phyloP scores from a whole-genome alignment of 2,113 vertebrate genomes.

The Ptychochromis oligacanthus region DNA sequence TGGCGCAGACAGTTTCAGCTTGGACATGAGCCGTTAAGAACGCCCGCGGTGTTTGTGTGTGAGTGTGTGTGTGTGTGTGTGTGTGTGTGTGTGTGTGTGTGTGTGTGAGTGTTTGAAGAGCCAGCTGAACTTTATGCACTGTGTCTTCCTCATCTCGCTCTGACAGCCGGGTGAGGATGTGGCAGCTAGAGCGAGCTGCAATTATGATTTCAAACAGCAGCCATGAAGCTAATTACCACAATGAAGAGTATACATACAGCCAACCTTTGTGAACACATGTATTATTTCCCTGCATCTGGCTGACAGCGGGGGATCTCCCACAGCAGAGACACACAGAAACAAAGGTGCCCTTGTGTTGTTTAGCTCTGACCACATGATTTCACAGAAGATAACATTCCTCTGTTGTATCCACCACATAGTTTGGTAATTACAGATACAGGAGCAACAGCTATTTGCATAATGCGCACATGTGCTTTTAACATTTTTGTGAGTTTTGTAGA shows the following conservation, averaged over 20 bases:
- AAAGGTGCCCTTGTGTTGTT: conserved; percentile 66
- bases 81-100: conserved; percentile 26
- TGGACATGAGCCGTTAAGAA: conserved; percentile 1
- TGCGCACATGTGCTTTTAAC: neutral
- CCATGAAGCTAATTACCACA: neutral
- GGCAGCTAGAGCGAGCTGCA: conserved; percentile 10
- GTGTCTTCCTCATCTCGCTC: conserved; percentile 1
- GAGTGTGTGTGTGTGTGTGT: conserved; percentile 37
- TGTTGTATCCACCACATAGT: conserved; percentile 44
- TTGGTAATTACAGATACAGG: conserved; percentile 41
- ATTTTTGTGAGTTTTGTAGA: neutral
- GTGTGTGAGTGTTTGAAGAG: conserved; percentile 45
- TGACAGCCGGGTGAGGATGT: conserved; percentile 37
- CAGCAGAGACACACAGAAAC: conserved; percentile 39
- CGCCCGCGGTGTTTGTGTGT: conserved; percentile 15
- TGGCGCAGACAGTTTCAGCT: conserved; percentile 9
- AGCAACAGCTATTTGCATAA: conserved; percentile 37
- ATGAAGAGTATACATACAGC: neutral
- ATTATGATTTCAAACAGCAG: conserved; percentile 22
- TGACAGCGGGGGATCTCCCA: conserved; percentile 63
- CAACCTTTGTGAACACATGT: neutral
- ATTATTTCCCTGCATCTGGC: conserved; percentile 20
- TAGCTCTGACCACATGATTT: conserved; percentile 53
- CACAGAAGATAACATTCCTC: conserved; percentile 65
- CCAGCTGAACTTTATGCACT: conserved; percentile 13